Percentiles rank a stretch among this genome's conserved stretches.
These are phyloP conservation scores for Minunthozetes semirufus DNA, from an alignment of 2,888 invertebrate genomes.

Conservation along the genomic window DNA sequence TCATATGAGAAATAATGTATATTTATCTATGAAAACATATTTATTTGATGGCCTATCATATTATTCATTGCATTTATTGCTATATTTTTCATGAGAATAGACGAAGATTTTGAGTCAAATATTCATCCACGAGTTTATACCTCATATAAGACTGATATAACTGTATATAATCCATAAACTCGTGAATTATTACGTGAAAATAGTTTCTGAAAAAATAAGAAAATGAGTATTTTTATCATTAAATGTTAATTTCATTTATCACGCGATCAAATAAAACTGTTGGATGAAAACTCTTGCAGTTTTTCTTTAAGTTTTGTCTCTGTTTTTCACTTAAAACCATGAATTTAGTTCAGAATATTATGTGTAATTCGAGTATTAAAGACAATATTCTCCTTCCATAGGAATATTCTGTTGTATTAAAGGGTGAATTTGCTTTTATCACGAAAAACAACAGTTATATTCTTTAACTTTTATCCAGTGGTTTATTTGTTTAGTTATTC, in stretches of 20 bases:
- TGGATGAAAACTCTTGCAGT: not conserved
- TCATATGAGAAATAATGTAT: too few species aligned
- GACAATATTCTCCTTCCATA: too few species aligned
- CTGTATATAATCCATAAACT: constrained; percentile 6
- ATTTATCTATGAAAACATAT: too few species aligned
- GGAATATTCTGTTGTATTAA: not conserved
- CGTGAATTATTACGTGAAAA: constrained; percentile 11
- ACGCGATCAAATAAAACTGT: not conserved
- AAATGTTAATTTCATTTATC: constrained; percentile 18
- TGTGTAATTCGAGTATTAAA: too few species aligned
- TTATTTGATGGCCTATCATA: too few species aligned
- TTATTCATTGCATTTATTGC: too few species aligned
- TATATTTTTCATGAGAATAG: too few species aligned
- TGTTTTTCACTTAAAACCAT: not conserved
- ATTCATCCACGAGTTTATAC: too few species aligned
- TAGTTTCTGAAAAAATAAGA: not conserved
- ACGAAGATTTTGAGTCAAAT: too few species aligned
- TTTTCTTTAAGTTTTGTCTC: not conserved
- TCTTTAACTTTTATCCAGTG: not conserved
- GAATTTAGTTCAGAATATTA: too few species aligned
- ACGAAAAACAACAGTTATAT: not conserved
- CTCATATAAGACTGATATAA: too few species aligned
- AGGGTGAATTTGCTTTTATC: constrained; percentile 4
- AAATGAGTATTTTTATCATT: constrained; percentile 16
- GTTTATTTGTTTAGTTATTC: not conserved